phyloP scores from a whole-genome alignment of 1,140 invertebrate genomes.

The Leptopilina boulardi region DNA sequence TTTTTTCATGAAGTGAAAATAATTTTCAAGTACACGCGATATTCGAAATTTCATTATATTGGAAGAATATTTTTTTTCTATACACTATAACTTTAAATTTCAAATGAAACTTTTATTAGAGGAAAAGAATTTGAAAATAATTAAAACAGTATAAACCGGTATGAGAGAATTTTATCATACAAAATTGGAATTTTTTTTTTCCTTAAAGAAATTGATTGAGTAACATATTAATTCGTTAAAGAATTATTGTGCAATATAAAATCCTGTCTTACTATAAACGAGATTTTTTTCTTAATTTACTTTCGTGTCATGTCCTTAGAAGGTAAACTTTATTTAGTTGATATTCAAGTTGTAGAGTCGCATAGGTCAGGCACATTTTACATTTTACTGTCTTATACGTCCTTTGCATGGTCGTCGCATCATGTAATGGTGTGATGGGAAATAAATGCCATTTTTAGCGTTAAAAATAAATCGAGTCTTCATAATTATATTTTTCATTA shows the following conservation, averaged over 20 bases:
- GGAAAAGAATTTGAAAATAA: background rate
- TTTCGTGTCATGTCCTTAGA: background rate
- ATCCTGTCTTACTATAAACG: background rate
- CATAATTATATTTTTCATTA: background rate
- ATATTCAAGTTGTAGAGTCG: constrained; percentile 21
- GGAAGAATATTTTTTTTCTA: background rate
- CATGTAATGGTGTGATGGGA: constrained; percentile 22
- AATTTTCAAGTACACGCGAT: constrained; percentile 9
- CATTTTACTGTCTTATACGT: background rate
- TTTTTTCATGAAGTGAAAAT: constrained; percentile 16
- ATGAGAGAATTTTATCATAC: too few relatives aligned
- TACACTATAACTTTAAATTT: background rate
- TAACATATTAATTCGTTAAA: constrained; percentile 15
- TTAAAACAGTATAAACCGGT: background rate
- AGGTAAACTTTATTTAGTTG: constrained; percentile 13
- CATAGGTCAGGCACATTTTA: constrained; percentile 28
- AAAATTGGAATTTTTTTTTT: constrained; percentile 17
- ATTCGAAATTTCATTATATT: background rate
- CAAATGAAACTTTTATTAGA: too few relatives aligned
- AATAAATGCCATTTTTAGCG: constrained; percentile 15
- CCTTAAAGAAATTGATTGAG: constrained; percentile 19
- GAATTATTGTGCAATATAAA: constrained; percentile 6
- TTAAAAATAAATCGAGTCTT: background rate
- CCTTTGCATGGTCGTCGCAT: constrained; percentile 11
- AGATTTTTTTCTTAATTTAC: constrained; percentile 3